phyloP scores from a whole-genome alignment of 2,113 vertebrate species.

The Catharus minimus region DNA sequence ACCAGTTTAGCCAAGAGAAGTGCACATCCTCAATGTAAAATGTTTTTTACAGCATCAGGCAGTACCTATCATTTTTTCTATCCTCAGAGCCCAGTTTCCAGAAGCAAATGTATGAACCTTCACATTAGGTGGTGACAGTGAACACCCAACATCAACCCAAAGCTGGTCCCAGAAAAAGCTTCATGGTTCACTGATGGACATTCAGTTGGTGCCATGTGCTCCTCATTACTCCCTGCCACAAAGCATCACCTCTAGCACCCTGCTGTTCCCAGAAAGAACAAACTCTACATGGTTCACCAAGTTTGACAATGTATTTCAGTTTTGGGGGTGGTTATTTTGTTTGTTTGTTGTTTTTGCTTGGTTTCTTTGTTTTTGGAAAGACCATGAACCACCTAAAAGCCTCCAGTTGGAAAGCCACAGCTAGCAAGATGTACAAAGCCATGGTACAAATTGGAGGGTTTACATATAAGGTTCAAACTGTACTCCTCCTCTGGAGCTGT shows the following conservation, averaged over 20 bases:
- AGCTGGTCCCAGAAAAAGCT: not conserved
- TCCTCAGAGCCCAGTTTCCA: not conserved
- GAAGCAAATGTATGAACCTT: not conserved
- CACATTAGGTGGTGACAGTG: not conserved
- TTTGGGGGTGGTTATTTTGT: too few species aligned
- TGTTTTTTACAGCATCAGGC: not conserved
- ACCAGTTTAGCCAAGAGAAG: not conserved
- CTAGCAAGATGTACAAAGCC: not conserved
- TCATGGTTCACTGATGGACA: not conserved
- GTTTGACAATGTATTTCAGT: not conserved
- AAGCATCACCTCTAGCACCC: not conserved
- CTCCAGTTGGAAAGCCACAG: not conserved
- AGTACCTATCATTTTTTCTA: not conserved
- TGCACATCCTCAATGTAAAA: rapidly evolving
- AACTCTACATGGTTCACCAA: not conserved
- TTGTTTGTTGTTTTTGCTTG: not conserved
- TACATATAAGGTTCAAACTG: not conserved
- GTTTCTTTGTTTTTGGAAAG: not conserved
- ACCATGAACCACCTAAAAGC: not conserved
- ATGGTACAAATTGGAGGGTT: not conserved
- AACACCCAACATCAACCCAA: not conserved
- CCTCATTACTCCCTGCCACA: not conserved
- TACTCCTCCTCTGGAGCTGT: not conserved
- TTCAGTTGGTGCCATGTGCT: not conserved
- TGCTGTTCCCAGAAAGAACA: not conserved